Conservation (phyloP, 2,797 vertebrate genomes). For the Sebastes iracundus region DNA sequence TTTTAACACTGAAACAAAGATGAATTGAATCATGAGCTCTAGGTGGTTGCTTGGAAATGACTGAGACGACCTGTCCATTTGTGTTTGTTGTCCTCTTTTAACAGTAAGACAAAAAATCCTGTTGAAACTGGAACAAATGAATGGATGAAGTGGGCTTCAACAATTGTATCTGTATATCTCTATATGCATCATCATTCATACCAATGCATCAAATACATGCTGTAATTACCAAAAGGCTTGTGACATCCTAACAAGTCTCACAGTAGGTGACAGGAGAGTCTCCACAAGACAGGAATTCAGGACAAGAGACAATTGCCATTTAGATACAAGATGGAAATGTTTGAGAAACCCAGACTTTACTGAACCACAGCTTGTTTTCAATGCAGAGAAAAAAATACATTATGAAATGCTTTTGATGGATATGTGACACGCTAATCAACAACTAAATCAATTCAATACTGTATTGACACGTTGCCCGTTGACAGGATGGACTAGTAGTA, state of each 20-base stretch:
- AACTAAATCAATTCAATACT: neutral
- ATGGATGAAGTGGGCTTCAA: neutral
- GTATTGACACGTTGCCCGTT: rapidly evolving
- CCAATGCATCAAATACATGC: too few relatives aligned
- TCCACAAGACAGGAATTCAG: neutral
- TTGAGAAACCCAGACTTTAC: neutral
- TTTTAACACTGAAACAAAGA: neutral
- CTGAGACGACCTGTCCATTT: neutral
- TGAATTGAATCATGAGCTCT: neutral
- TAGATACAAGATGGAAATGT: neutral
- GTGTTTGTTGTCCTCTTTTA: neutral
- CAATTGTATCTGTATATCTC: neutral
- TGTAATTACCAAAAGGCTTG: too few relatives aligned
- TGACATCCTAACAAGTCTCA: too few relatives aligned
- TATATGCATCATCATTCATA: neutral
- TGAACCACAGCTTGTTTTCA: neutral
- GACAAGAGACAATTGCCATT: neutral
- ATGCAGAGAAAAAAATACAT: neutral
- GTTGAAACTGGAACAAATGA: neutral
- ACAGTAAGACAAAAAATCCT: neutral
- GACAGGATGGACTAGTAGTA: neutral
- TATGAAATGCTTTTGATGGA: neutral
- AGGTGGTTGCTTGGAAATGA: neutral
- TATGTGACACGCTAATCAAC: neutral
- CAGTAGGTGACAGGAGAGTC: neutral